Evolutionary conservation across 2,888 invertebrate species (phyloP).

Genomic region (Trypoxylon attenuatum): DNA sequence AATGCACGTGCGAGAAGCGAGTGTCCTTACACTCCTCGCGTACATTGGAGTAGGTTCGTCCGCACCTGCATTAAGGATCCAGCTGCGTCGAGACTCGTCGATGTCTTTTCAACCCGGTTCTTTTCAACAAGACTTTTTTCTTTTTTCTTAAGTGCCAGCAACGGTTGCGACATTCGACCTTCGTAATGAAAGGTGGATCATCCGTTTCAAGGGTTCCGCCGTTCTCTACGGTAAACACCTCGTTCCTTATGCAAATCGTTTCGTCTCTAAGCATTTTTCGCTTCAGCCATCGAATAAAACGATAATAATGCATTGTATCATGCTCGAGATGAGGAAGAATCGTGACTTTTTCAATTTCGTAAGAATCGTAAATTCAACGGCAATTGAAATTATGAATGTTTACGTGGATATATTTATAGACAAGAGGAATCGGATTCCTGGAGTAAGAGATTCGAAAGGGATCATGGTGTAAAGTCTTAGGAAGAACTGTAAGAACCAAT

Average conservation of each 20-base stretch:
- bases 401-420: no score
- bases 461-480: no score
- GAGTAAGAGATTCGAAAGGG: no score
- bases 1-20: conserved; percentile 3
- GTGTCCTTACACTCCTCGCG: not conserved
- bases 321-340: no score
- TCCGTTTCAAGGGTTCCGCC: not conserved
- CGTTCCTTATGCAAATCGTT: not conserved
- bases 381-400: no score
- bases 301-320: no score
- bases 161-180: conserved; percentile 43
- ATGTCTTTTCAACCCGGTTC: conserved; percentile 21
- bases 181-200: conserved; percentile 7
- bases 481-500: no score
- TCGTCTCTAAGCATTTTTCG: not conserved
- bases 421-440: no score
- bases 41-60: conserved; percentile 16
- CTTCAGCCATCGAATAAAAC: no score
- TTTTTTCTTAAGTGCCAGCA: conserved; percentile 37
- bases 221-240: not conserved
- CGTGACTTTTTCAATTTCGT: no score
- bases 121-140: conserved; percentile 46
- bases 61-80: conserved; percentile 36
- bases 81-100: conserved; percentile 36
- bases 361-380: no score